A percentile compares a stretch with the other conserved stretches of the same genome.
phyloP scores from a whole-genome alignment of 1,140 invertebrate genomes.

The Augochlora pura region DNA sequence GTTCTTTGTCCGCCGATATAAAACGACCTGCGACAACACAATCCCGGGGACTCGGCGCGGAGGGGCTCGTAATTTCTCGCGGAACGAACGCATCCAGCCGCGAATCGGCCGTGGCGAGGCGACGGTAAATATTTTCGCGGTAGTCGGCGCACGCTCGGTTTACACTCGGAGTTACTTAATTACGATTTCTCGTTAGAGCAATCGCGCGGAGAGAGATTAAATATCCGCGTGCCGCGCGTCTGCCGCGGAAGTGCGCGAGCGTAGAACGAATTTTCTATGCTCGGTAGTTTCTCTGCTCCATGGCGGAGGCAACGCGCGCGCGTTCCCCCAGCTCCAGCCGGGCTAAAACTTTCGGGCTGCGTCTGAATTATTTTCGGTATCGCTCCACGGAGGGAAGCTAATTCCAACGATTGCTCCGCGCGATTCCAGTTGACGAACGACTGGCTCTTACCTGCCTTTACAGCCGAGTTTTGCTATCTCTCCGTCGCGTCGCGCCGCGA shows the following conservation, averaged over 20 bases:
- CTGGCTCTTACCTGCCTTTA: too few species aligned
- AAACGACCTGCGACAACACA: conserved; percentile 6
- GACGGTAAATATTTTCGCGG: conserved; percentile 44
- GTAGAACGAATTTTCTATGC: too few species aligned
- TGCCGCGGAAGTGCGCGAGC: not conserved
- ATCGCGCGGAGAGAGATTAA: not conserved
- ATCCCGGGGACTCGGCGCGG: not conserved
- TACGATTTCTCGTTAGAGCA: conserved; percentile 16
- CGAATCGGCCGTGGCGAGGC: conserved; percentile 28
- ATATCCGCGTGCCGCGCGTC: not conserved
- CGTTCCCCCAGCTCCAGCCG: too few species aligned
- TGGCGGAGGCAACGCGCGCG: too few species aligned
- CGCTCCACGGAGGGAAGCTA: too few species aligned
- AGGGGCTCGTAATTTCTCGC: conserved; percentile 27
- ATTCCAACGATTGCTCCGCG: too few species aligned
- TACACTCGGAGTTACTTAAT: conserved; percentile 38
- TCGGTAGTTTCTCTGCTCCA: too few species aligned
- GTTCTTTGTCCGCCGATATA: not conserved
- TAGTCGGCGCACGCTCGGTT: conserved; percentile 33
- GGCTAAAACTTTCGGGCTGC: too few species aligned
- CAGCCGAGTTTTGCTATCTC: too few species aligned
- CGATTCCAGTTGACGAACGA: too few species aligned
- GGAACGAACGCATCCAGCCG: not conserved
- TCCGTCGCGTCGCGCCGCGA: too few species aligned
- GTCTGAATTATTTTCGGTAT: too few species aligned